Conservation (phyloP, 2,113 vertebrate species). For the Muntiacus reevesi region DNA sequence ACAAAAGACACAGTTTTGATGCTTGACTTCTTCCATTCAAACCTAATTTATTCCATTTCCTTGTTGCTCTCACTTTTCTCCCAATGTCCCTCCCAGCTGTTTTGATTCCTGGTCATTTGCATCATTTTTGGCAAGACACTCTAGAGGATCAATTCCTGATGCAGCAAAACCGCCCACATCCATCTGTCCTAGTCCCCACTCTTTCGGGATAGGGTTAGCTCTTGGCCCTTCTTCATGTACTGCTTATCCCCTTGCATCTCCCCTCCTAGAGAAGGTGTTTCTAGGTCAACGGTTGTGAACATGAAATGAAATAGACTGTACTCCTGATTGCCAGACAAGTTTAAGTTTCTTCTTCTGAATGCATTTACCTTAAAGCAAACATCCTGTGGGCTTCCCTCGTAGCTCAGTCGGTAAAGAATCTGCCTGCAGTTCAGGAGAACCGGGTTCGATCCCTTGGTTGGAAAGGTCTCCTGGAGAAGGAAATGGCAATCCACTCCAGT, state of each 20-base stretch:
- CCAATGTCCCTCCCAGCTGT: not conserved
- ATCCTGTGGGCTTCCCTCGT: not conserved
- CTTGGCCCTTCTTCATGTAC: not conserved
- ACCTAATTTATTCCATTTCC: not conserved
- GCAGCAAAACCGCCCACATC: not conserved
- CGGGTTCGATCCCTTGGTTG: not conserved
- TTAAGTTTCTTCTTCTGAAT: not conserved
- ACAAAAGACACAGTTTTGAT: not conserved
- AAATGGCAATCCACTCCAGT: not conserved
- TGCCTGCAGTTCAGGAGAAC: not conserved
- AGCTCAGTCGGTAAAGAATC: not conserved
- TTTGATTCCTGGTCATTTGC: not conserved
- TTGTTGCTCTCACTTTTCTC: not conserved
- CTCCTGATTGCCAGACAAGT: not conserved
- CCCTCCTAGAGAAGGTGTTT: not conserved
- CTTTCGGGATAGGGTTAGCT: not conserved
- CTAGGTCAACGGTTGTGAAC: not conserved
- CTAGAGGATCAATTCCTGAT: not conserved
- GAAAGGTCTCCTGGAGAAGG: not conserved
- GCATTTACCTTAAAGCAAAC: not conserved
- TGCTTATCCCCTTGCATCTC: not conserved
- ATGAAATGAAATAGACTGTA: not conserved
- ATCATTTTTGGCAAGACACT: not conserved
- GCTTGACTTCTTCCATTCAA: not conserved
- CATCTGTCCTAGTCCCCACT: not conserved